Conservation (phyloP, 2,797 vertebrate species). For the Phalloptychus januarius region DNA sequence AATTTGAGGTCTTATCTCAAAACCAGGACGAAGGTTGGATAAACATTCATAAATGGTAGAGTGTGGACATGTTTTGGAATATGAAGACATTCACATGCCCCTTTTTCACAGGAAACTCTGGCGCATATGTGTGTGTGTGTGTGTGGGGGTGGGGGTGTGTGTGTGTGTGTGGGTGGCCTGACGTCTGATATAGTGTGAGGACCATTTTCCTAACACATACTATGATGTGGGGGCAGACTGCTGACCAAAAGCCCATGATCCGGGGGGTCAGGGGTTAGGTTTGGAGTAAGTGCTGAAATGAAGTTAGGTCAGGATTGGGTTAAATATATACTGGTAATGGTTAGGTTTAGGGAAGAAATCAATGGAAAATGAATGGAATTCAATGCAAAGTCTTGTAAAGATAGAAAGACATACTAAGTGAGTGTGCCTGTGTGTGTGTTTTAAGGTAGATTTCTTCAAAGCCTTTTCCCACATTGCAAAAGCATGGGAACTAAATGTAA, state of each 20-base stretch:
- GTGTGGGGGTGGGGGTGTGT: slow-evolving; percentile 3
- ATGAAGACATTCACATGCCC: not conserved
- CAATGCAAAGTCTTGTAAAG: no score
- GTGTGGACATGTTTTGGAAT: not conserved
- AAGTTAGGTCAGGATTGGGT: no score
- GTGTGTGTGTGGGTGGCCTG: slow-evolving; percentile 4
- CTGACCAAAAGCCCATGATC: no score
- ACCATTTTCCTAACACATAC: no score
- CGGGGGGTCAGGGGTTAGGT: no score
- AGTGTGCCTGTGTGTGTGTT: slow-evolving; percentile 11
- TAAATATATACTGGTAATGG: no score
- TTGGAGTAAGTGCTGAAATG: no score
- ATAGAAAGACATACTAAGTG: not conserved
- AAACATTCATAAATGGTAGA: not conserved
- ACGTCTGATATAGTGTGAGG: no score
- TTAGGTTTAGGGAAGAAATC: no score
- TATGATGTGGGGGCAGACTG: no score
- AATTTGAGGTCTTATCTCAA: not conserved
- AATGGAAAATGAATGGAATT: no score
- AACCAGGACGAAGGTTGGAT: not conserved
- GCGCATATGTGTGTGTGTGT: slow-evolving; percentile 3
- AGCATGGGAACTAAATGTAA: slow-evolving; percentile 72
- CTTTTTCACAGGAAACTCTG: slow-evolving; percentile 2
- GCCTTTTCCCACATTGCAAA: slow-evolving; percentile 75
- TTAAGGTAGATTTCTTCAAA: slow-evolving; percentile 68